These are phyloP conservation scores for Proales similis DNA, from an alignment of 1,140 invertebrate genomes.

Conservation along the genomic window DNA sequence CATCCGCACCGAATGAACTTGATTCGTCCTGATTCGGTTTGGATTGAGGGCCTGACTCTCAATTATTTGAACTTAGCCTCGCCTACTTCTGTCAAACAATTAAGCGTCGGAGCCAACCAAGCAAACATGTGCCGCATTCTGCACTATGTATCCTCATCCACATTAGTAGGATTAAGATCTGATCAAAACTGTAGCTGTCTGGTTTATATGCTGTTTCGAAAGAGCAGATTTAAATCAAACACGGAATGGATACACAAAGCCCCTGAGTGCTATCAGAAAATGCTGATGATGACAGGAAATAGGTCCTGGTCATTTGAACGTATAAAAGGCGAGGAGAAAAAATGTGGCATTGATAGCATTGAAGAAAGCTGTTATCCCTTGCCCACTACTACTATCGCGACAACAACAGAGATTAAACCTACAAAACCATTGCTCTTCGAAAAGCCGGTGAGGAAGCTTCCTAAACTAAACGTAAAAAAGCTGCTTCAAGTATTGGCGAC, in stretches of 20 bases:
- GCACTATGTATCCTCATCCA: neutral
- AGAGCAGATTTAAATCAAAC: neutral
- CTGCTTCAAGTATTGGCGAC: slow-evolving; percentile 9
- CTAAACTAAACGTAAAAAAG: slow-evolving; percentile 14
- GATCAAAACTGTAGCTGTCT: slow-evolving; percentile 25
- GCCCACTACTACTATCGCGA: neutral
- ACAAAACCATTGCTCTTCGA: neutral
- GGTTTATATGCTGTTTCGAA: slow-evolving; percentile 11
- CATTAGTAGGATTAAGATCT: slow-evolving; percentile 4
- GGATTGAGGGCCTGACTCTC: slow-evolving; percentile 1
- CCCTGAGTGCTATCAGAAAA: slow-evolving; percentile 21
- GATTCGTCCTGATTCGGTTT: too few relatives aligned
- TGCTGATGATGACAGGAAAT: slow-evolving; percentile 3
- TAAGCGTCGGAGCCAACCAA: neutral
- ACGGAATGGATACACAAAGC: slow-evolving; percentile 20
- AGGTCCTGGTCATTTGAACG: neutral
- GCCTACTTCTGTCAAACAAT: neutral
- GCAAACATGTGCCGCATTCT: slow-evolving; percentile 7
- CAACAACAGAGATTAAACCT: neutral
- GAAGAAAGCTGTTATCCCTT: slow-evolving; percentile 5
- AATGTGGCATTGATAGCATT: neutral
- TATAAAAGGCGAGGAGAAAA: slow-evolving; percentile 16
- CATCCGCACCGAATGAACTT: too few relatives aligned
- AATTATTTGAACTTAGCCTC: slow-evolving; percentile 16
- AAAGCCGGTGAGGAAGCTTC: slow-evolving; percentile 5